Percentiles rank a stretch among this genome's conserved stretches.
Conservation (phyloP, 2,797 vertebrate genomes). For the Echiichthys vipera region DNA sequence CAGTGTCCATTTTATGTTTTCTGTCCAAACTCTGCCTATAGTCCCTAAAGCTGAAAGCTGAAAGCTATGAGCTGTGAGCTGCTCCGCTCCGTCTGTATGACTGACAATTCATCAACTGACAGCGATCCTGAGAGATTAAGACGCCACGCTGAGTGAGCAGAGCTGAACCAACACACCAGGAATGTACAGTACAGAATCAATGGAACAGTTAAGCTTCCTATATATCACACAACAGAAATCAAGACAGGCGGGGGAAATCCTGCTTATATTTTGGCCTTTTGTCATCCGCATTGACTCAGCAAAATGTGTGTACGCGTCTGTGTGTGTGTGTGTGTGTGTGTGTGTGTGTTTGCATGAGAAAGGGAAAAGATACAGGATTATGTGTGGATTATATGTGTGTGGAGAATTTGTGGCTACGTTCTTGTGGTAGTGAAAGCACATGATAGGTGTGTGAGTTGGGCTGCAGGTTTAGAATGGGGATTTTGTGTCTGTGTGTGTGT, state of each 20-base stretch:
- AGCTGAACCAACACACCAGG: slow-evolving; percentile 59
- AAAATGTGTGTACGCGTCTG: slow-evolving; percentile 18
- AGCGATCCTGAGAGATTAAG: slow-evolving; percentile 67
- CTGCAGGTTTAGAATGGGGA: slow-evolving; percentile 32
- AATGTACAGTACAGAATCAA: slow-evolving; percentile 62
- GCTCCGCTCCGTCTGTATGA: slow-evolving; percentile 45
- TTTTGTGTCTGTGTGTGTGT: slow-evolving; percentile 10
- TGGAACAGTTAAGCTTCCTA: slow-evolving; percentile 66
- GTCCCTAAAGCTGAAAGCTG: slow-evolving; percentile 53
- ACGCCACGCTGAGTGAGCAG: slow-evolving; percentile 55
- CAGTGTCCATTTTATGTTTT: slow-evolving; percentile 19
- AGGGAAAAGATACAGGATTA: slow-evolving; percentile 51
- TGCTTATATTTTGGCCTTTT: slow-evolving; percentile 55
- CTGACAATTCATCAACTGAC: slow-evolving; percentile 69
- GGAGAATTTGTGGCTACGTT: slow-evolving; percentile 46
- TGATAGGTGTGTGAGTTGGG: slow-evolving; percentile 47
- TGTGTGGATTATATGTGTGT: slow-evolving; percentile 48
- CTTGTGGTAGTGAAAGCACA: slow-evolving; percentile 44
- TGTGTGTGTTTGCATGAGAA: slow-evolving; percentile 45
- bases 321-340: slow-evolving; percentile 36
- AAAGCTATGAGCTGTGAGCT: too few species aligned
- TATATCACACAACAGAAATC: slow-evolving; percentile 61
- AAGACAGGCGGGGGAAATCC: slow-evolving; percentile 46
- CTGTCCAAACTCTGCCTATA: slow-evolving; percentile 33
- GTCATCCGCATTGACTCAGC: slow-evolving; percentile 60